These are phyloP conservation scores for Sinosuthora webbiana DNA, from an alignment of 2,113 vertebrate species.

Conservation along the genomic window DNA sequence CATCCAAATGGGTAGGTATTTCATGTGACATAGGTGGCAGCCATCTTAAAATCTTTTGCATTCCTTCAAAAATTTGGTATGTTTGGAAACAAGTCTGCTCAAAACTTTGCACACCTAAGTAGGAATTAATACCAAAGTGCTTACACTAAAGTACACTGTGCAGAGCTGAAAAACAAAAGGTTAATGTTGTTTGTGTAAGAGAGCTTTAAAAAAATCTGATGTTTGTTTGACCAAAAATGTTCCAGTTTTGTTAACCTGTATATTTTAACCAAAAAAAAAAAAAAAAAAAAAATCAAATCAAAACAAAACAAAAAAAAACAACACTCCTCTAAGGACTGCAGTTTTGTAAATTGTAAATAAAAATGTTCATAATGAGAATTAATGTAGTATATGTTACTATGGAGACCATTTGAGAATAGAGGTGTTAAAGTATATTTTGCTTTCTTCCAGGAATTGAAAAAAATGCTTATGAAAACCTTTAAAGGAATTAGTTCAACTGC, in stretches of 20 bases:
- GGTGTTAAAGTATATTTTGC: conserved; percentile 24
- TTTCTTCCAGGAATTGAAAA: neutral
- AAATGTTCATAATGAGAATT: conserved; percentile 12
- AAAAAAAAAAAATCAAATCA: too few species aligned
- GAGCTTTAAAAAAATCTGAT: neutral
- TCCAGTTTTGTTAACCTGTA: neutral
- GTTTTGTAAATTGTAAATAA: conserved; percentile 31
- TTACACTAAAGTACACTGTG: neutral
- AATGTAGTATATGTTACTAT: conserved; percentile 25
- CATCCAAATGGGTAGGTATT: neutral
- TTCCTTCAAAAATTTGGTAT: neutral
- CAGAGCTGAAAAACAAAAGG: neutral
- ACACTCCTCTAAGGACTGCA: neutral
- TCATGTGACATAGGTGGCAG: neutral
- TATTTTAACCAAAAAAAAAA: conserved; percentile 7
- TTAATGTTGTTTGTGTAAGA: neutral
- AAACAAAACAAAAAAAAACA: too few species aligned
- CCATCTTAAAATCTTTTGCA: neutral
- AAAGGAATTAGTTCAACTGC: neutral
- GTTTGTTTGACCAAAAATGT: neutral
- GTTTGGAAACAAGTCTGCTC: neutral
- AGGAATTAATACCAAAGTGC: neutral
- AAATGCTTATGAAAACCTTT: conserved; percentile 21
- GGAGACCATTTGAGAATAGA: conserved; percentile 32
- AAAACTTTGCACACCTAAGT: neutral